Evolutionary conservation across 2,888 invertebrate genomes (phyloP).

Genomic region (Danaus chrysippus): DNA sequence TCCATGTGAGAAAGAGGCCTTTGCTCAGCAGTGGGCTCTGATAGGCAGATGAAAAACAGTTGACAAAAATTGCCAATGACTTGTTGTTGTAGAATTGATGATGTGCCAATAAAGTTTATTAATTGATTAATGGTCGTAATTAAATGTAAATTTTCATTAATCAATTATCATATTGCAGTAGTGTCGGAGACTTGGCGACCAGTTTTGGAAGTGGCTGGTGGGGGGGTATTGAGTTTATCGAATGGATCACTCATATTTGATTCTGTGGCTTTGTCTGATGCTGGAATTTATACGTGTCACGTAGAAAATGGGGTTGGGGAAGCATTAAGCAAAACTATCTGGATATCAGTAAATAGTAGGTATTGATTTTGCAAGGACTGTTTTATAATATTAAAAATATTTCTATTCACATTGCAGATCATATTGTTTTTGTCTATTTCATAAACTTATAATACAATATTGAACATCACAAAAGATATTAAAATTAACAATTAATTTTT

Average conservation of each 20-base stretch:
- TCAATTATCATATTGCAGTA: conserved; percentile 42
- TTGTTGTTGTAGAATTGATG: too few species aligned
- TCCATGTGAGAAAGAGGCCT: too few species aligned
- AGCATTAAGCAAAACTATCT: conserved; percentile 70
- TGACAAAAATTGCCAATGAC: too few species aligned
- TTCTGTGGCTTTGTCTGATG: conserved; percentile 67
- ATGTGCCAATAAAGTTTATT: too few species aligned
- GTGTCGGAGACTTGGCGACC: conserved; percentile 69
- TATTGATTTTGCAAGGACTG: conserved; percentile 26
- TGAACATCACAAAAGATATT: neutral
- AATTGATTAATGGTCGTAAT: neutral
- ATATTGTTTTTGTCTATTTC: neutral
- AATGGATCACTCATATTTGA: conserved; percentile 73
- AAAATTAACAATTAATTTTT: conserved; percentile 35
- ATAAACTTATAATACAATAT: neutral
- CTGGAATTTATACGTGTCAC: conserved; percentile 71
- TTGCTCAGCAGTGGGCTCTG: too few species aligned
- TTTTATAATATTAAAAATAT: conserved; percentile 10
- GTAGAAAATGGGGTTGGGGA: conserved; percentile 76
- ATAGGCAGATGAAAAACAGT: too few species aligned
- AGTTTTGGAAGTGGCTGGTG: conserved; percentile 70
- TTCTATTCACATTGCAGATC: neutral
- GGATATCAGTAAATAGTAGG: conserved; percentile 76
- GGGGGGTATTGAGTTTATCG: conserved; percentile 69
- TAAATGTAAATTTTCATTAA: neutral